A percentile compares a stretch with the other conserved stretches of the same genome.
phyloP scores from a whole-genome alignment of 2,113 vertebrate genomes.

The Andinoacara biseriatus region DNA sequence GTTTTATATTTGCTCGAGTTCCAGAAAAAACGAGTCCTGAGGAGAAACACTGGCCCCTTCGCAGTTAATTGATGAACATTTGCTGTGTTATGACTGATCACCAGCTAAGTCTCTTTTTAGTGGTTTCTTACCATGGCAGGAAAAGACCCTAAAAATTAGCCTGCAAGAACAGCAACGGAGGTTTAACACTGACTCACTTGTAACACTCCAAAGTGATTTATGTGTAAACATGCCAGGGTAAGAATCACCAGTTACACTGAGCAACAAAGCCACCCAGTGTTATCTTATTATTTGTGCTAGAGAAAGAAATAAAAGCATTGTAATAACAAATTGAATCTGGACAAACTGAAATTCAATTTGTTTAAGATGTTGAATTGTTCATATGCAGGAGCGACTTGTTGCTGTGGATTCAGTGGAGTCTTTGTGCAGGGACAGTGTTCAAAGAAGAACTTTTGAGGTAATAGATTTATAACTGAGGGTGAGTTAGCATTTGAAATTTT shows the following conservation, averaged over 20 bases:
- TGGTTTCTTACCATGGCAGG: not conserved
- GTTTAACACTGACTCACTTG: not conserved
- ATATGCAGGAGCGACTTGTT: slow-evolving; percentile 18
- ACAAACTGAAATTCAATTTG: slow-evolving; percentile 39
- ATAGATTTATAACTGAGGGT: not conserved
- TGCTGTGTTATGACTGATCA: slow-evolving; percentile 17
- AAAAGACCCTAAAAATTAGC: slow-evolving; percentile 6
- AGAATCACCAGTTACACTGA: slow-evolving; percentile 10
- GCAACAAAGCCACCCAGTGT: slow-evolving; percentile 31
- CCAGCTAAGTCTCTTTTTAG: slow-evolving; percentile 15
- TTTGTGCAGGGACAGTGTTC: slow-evolving; percentile 16
- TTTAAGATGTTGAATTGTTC: slow-evolving; percentile 35
- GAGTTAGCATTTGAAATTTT: not conserved
- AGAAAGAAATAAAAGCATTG: slow-evolving; percentile 28
- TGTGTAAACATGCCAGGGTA: slow-evolving; percentile 28
- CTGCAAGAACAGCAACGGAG: slow-evolving; percentile 2
- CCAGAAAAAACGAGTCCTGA: not conserved
- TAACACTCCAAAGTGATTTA: slow-evolving; percentile 37
- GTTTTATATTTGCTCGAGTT: not conserved
- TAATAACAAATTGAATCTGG: slow-evolving; percentile 54
- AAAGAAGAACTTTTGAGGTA: not conserved
- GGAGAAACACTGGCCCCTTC: slow-evolving; percentile 28
- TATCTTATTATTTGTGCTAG: slow-evolving; percentile 22
- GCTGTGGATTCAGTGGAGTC: slow-evolving; percentile 28
- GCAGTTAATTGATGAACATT: slow-evolving; percentile 27